A percentile compares a stretch with the other conserved stretches of the same genome.
Evolutionary conservation across 1,140 invertebrate genomes (phyloP).

Genomic region (Stenopsyche tienmushanensis): DNA sequence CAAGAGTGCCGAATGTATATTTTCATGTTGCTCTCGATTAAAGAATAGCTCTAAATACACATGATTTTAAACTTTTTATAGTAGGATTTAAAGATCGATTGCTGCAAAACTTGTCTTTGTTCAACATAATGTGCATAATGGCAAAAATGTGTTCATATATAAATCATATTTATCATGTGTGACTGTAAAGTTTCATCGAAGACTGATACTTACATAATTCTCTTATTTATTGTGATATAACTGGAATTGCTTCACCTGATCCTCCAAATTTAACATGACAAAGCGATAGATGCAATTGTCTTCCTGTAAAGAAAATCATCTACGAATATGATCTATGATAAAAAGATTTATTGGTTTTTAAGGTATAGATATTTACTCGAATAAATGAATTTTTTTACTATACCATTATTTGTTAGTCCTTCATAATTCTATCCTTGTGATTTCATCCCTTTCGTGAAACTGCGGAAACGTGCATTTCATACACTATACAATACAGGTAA

Average conservation of each 20-base stretch:
- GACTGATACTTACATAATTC: slow-evolving; percentile 26
- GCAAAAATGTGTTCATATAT: too few relatives aligned
- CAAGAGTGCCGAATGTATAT: too few relatives aligned
- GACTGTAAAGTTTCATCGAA: slow-evolving; percentile 16
- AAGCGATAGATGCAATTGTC: slow-evolving; percentile 46
- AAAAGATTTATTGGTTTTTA: slow-evolving; percentile 45
- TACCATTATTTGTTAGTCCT: neutral
- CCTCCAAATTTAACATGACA: slow-evolving; percentile 21
- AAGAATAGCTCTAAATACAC: too few relatives aligned
- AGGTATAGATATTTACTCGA: slow-evolving; percentile 60
- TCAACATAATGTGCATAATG: too few relatives aligned
- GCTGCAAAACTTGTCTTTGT: too few relatives aligned
- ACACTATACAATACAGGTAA: too few relatives aligned
- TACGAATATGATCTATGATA: slow-evolving; percentile 37
- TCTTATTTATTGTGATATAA: slow-evolving; percentile 40
- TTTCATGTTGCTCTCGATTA: too few relatives aligned
- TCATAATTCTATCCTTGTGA: neutral
- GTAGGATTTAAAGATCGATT: too few relatives aligned
- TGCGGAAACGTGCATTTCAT: too few relatives aligned
- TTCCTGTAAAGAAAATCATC: slow-evolving; percentile 39
- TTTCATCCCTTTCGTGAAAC: too few relatives aligned
- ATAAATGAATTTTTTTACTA: slow-evolving; percentile 57
- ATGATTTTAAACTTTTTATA: too few relatives aligned
- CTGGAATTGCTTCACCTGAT: slow-evolving; percentile 30
- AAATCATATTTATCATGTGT: slow-evolving; percentile 15